Evolutionary conservation across 2,113 vertebrate species (phyloP).

Genomic region (Halcyon malimbica): DNA sequence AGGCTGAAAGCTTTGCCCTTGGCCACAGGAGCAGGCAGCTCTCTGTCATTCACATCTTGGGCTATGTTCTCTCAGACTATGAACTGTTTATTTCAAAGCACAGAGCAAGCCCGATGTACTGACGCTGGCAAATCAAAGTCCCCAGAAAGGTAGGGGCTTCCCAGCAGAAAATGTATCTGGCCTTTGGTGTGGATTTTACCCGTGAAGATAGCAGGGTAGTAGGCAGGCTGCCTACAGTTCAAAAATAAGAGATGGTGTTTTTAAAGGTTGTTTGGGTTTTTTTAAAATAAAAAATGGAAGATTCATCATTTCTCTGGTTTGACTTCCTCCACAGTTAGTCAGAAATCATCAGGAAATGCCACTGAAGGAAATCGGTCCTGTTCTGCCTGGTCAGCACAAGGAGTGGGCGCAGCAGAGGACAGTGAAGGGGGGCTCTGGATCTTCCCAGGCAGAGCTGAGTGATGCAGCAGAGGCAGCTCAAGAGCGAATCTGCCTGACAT

Average conservation of each 20-base stretch:
- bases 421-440: background rate
- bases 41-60: accelerated
- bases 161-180: background rate
- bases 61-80: background rate
- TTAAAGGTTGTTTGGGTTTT: background rate
- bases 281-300: background rate
- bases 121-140: background rate
- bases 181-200: background rate
- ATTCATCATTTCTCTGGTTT: slow-evolving; percentile 31
- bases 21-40: background rate
- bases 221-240: background rate
- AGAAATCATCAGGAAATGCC: slow-evolving; percentile 60
- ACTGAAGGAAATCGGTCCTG: slow-evolving; percentile 29
- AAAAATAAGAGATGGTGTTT: background rate
- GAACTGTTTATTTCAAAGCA: background rate
- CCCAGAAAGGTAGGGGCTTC: background rate
- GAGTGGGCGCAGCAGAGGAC: background rate
- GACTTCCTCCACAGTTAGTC: slow-evolving; percentile 48
- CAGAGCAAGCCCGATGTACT: background rate
- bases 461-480: background rate
- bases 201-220: background rate
- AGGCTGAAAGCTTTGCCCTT: background rate
- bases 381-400: slow-evolving; percentile 52
- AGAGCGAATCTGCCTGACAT: background rate
- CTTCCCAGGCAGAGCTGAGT: background rate